Conservation (phyloP, 1,140 invertebrate genomes). For the Macrobrachium nipponense region DNA sequence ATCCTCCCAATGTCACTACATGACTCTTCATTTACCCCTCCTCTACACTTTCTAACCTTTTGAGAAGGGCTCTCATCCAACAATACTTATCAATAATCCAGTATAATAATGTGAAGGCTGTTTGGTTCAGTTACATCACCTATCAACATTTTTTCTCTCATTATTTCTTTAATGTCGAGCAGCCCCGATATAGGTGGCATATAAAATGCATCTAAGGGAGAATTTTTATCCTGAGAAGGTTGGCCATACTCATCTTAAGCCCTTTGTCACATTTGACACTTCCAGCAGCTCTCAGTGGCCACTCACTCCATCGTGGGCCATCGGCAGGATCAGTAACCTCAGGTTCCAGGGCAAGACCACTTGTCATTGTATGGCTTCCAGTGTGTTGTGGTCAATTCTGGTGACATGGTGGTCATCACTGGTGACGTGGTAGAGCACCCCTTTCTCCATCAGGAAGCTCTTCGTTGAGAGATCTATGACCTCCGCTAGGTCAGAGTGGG, state of each 20-base stretch:
- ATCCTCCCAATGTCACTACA: slow-evolving; percentile 83
- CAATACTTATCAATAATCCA: slow-evolving; percentile 91
- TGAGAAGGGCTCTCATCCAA: slow-evolving; percentile 83
- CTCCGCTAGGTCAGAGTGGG: too few species aligned
- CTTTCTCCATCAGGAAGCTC: too few species aligned
- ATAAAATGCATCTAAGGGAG: slow-evolving; percentile 44
- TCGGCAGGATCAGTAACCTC: too few species aligned
- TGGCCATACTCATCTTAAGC: slow-evolving; percentile 73
- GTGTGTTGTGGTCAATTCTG: too few species aligned
- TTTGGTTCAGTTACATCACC: slow-evolving; percentile 62
- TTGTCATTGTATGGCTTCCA: too few species aligned
- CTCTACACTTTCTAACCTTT: slow-evolving; percentile 81
- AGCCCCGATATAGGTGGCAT: slow-evolving; percentile 46
- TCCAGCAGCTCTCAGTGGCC: slow-evolving; percentile 72
- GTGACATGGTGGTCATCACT: too few species aligned
- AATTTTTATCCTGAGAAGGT: slow-evolving; percentile 34
- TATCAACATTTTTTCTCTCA: slow-evolving; percentile 64
- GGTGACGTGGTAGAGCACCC: too few species aligned
- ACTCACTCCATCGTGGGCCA: too few species aligned
- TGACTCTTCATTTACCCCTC: slow-evolving; percentile 80
- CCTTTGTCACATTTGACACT: slow-evolving; percentile 82
- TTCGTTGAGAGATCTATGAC: too few species aligned
- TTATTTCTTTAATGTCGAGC: slow-evolving; percentile 63
- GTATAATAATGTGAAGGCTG: slow-evolving; percentile 76
- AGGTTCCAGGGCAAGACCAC: too few species aligned